Evolutionary conservation across 1,140 invertebrate genomes (phyloP), one percentile per base, ranked within the genome.

Genomic region (Caenorhabditis inopinata): DNA sequence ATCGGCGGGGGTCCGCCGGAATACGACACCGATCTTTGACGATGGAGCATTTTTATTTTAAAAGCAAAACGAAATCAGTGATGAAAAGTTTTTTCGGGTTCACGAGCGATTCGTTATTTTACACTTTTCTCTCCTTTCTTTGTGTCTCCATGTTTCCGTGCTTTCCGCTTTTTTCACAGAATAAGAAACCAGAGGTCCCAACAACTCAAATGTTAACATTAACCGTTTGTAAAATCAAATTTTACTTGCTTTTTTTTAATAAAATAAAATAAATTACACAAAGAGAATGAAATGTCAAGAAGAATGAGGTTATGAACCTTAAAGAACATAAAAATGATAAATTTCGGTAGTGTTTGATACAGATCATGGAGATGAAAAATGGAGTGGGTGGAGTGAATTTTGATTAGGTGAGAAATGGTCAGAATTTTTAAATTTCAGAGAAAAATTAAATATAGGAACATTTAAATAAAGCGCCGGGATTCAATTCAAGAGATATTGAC

Each of bases 31-130:
- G 32, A 38, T 23, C 75, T 32, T 16, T 49, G 46, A 6, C 46
- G 47, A 23, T 49, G 75, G 29, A 76, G 75, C 32, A 47, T 75
- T 11, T 45, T 74, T n/a, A n/a, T n/a, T n/a, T n/a, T n/a, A n/a
- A n/a, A n/a, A n/a, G n/a, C n/a, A n/a, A n/a, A n/a, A n/a, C n/a
- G n/a, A n/a, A n/a, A n/a, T n/a, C 35, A 7, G 21, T 46, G 23
- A 21, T 29, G 9, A 18, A 45, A 25, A 12, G n/a, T 45, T 45
- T 45, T 48, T 29, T 48, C 1, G 12, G n/a, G 27, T 35, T 25
- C n/a, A 27, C 38, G 38, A 7, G 38, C 45, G 18, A 4, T 4
- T n/a, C 2, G 2, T 7, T 29, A 2, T 48, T 48, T n/a, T n/a
- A 29, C 35, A 27, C 38, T 23, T 29, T 25, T 46, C 21, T 25